Evolutionary conservation across 2,113 vertebrate genomes (phyloP).

Genomic region (Notiomystis cincta): DNA sequence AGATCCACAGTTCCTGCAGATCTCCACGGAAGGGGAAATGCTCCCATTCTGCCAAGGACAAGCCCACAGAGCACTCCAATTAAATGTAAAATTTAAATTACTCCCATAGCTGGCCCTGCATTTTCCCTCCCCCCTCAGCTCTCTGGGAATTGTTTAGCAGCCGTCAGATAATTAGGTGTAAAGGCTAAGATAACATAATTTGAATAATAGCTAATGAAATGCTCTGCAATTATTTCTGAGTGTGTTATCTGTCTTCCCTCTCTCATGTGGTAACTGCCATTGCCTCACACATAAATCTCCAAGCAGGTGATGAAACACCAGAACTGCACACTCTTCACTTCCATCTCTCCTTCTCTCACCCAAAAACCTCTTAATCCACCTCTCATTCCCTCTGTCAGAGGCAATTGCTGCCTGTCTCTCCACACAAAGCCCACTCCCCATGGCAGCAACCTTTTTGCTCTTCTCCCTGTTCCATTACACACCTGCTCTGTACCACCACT

Average conservation of each 20-base stretch:
- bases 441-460: neutral
- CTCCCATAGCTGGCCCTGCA: neutral
- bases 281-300: neutral
- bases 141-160: neutral
- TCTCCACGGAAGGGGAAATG: neutral
- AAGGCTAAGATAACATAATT: neutral
- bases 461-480: neutral
- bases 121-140: neutral
- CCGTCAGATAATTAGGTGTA: neutral
- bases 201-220: neutral
- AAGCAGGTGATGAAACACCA: neutral
- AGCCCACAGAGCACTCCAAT: neutral
- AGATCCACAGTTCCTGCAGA: neutral
- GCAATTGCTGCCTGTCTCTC: accelerated
- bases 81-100: neutral
- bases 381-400: neutral
- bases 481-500: neutral
- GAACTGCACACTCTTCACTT: neutral
- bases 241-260: neutral
- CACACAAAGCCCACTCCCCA: neutral
- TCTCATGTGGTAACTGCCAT: neutral
- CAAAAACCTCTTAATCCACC: neutral
- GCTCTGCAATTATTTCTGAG: neutral
- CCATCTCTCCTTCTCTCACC: neutral
- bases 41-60: neutral